Percentiles rank a stretch among this genome's conserved stretches.
phyloP scores from a whole-genome alignment of 2,797 vertebrate genomes.

The Parambassis ranga region DNA sequence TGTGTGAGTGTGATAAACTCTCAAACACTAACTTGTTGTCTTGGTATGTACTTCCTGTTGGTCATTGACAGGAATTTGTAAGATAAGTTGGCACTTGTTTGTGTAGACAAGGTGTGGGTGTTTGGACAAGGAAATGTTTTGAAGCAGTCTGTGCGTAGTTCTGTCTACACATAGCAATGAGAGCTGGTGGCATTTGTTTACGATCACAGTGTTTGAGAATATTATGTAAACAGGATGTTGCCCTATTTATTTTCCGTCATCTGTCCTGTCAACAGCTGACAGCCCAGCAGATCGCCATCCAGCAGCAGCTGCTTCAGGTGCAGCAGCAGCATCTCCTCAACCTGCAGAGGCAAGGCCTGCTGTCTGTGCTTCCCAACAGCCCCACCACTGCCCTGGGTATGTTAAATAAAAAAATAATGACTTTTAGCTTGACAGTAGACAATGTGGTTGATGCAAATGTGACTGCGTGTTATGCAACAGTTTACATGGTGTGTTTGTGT shows the following conservation, averaged over 20 bases:
- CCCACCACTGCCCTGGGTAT: constrained; percentile 48
- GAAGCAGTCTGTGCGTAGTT: not conserved
- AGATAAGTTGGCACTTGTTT: not conserved
- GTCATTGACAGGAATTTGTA: not conserved
- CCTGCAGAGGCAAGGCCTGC: constrained; percentile 94
- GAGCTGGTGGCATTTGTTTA: not conserved
- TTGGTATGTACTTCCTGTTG: not conserved
- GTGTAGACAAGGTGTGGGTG: not conserved
- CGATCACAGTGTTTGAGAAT: not conserved
- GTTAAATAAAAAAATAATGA: no score
- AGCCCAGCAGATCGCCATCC: constrained; percentile 94
- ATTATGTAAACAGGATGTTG: no score
- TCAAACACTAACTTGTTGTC: not conserved
- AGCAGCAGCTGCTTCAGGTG: constrained; percentile 96
- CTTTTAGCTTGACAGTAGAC: no score
- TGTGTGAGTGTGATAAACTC: not conserved
- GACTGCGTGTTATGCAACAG: not conserved
- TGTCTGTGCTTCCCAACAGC: constrained; percentile 82
- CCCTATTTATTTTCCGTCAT: no score
- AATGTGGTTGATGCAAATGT: not conserved
- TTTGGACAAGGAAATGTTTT: not conserved
- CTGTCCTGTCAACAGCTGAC: constrained; percentile 86
- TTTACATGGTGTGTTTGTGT: not conserved
- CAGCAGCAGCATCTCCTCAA: constrained; percentile 97
- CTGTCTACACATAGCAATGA: not conserved